Evolutionary conservation across 2,888 invertebrate species (phyloP).

Genomic region (Pollenia amentaria): DNA sequence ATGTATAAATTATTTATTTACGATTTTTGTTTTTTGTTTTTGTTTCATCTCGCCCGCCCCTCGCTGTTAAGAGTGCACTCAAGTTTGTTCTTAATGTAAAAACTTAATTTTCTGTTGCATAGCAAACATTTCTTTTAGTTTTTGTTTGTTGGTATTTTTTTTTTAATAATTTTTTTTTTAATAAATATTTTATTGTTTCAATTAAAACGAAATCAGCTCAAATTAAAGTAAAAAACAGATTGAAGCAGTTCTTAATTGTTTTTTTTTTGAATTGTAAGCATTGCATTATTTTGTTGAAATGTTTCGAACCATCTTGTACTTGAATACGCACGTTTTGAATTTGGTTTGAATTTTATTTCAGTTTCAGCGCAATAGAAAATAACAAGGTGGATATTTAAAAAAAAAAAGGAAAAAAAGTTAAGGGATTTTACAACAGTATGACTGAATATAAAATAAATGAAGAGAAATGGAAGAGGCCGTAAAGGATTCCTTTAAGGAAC

Average conservation of each 20-base stretch:
- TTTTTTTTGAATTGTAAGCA: constrained; percentile 41
- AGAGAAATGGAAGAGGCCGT: too few species aligned
- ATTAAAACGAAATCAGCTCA: constrained; percentile 71
- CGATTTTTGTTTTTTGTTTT: constrained; percentile 75
- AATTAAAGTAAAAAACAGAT: constrained; percentile 66
- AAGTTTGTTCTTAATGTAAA: constrained; percentile 82
- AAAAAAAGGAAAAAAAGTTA: constrained; percentile 11
- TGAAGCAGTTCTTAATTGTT: constrained; percentile 62
- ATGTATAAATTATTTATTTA: constrained; percentile 74
- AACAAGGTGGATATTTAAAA: constrained; percentile 5
- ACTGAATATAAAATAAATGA: neutral
- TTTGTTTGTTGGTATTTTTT: constrained; percentile 67
- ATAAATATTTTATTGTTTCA: constrained; percentile 56
- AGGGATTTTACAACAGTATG: neutral
- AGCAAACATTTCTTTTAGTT: constrained; percentile 75
- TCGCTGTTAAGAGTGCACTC: constrained; percentile 85
- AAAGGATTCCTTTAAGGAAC: too few species aligned
- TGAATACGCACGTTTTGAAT: constrained; percentile 10
- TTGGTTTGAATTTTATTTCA: constrained; percentile 15
- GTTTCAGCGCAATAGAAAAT: constrained; percentile 43
- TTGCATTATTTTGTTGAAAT: constrained; percentile 54
- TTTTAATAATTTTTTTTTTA: too few species aligned
- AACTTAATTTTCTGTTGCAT: constrained; percentile 83
- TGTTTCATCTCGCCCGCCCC: constrained; percentile 85
- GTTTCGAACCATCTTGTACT: constrained; percentile 43